Percentiles rank a stretch among this genome's conserved stretches.
Evolutionary conservation across 2,113 vertebrate genomes (phyloP).

Genomic region (Turdus rufiventris): DNA sequence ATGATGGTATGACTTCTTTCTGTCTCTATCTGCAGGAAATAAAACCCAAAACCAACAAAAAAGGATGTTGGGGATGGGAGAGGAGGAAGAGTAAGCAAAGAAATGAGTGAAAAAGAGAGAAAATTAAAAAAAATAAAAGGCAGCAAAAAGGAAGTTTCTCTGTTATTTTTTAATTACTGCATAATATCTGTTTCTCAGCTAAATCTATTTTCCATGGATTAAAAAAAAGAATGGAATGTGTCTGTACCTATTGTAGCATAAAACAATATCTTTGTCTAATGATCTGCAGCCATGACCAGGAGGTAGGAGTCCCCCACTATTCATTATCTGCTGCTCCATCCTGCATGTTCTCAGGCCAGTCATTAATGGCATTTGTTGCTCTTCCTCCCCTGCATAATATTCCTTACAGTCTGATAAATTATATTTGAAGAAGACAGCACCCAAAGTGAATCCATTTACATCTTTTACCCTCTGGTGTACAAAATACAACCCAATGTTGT

Average conservation of each 20-base stretch:
- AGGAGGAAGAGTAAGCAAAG: not conserved
- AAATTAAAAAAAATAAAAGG: not conserved
- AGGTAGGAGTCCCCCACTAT: not conserved
- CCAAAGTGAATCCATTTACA: not conserved
- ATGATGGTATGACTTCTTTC: not conserved
- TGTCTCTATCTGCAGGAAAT: not conserved
- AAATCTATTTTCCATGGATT: not conserved
- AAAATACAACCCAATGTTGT: not conserved
- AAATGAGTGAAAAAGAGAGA: not conserved
- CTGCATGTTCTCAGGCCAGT: not conserved
- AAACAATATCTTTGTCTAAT: not conserved
- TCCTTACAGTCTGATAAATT: not conserved
- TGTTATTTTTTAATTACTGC: not conserved
- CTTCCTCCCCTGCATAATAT: not conserved
- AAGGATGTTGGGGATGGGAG: not conserved
- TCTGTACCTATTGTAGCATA: not conserved
- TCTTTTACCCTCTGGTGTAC: not conserved
- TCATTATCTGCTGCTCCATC: not conserved
- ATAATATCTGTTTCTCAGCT: not conserved
- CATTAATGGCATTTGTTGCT: conserved; percentile 17
- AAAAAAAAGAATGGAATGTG: not conserved
- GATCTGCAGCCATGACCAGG: not conserved
- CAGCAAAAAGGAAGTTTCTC: not conserved
- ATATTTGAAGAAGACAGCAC: not conserved
- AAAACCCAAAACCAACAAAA: not conserved